These are phyloP conservation scores for Leptarthrus brevirostris DNA, from an alignment of 2,888 invertebrate genomes.

Conservation along the genomic window DNA sequence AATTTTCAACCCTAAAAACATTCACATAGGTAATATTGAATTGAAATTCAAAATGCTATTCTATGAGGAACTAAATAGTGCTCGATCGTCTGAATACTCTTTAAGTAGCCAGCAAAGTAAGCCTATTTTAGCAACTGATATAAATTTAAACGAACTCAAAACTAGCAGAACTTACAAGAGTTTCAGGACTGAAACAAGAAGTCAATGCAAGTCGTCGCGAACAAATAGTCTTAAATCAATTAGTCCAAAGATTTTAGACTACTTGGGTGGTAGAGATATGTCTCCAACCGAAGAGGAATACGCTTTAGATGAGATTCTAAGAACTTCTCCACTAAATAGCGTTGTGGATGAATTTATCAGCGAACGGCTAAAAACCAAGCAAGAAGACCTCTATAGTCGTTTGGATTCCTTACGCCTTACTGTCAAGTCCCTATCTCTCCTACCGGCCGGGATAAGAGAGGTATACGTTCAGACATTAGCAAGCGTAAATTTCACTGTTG, in stretches of 20 bases:
- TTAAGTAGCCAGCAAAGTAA: neutral
- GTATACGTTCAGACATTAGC: constrained; percentile 39
- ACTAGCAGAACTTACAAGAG: constrained; percentile 5
- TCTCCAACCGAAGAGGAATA: constrained; percentile 63
- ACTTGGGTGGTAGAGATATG: constrained; percentile 66
- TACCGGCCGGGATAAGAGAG: constrained; percentile 47
- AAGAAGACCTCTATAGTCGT: neutral
- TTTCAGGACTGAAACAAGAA: neutral
- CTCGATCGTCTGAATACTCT: neutral
- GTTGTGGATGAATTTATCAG: constrained; percentile 46
- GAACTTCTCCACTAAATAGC: constrained; percentile 64
- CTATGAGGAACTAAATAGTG: constrained; percentile 2
- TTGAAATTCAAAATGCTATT: constrained; percentile 49
- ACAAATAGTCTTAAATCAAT: constrained; percentile 1
- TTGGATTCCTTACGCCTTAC: constrained; percentile 49
- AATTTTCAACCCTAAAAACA: constrained; percentile 51
- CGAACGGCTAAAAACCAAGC: constrained; percentile 18
- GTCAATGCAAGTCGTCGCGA: neutral
- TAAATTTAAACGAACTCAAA: constrained; percentile 9
- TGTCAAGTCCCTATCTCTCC: constrained; percentile 16
- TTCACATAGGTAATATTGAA: constrained; percentile 45
- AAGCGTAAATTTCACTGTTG: constrained; percentile 47
- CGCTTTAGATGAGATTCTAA: constrained; percentile 65
- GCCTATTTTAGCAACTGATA: neutral
- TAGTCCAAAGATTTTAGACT: constrained; percentile 59